Percentiles rank a stretch among this genome's conserved stretches.
These are phyloP conservation scores for Bembecia ichneumoniformis DNA, from an alignment of 2,888 invertebrate species.

Conservation along the genomic window DNA sequence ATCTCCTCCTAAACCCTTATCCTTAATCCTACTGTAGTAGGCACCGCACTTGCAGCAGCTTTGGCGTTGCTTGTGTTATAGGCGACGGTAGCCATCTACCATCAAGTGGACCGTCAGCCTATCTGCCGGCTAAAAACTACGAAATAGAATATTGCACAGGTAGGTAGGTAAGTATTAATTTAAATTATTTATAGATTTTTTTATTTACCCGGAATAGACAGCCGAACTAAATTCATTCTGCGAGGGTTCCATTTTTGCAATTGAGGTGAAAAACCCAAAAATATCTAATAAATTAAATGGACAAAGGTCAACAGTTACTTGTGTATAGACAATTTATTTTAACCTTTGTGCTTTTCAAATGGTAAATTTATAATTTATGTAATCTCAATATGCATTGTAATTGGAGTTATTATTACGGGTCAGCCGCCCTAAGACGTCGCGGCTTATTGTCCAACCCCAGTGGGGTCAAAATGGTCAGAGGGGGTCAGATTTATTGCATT, in stretches of 20 bases:
- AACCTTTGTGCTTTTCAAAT: constrained; percentile 8
- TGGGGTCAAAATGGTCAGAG: constrained; percentile 63
- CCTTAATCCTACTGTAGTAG: too few species aligned
- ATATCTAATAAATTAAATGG: background rate
- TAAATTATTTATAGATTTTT: too few species aligned
- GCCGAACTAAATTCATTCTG: too few species aligned
- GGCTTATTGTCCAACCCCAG: constrained; percentile 31
- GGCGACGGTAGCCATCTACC: too few species aligned
- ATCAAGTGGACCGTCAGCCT: too few species aligned
- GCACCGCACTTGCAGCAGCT: too few species aligned
- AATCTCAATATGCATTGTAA: constrained; percentile 60
- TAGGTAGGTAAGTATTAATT: too few species aligned
- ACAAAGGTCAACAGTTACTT: constrained; percentile 9
- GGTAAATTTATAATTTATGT: constrained; percentile 62
- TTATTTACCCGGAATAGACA: too few species aligned
- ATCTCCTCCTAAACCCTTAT: too few species aligned
- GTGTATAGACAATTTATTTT: constrained; percentile 20
- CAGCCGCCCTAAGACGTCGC: constrained; percentile 55
- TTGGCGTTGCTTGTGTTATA: too few species aligned
- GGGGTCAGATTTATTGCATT: constrained; percentile 58
- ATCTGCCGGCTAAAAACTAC: too few species aligned
- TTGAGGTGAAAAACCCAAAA: background rate
- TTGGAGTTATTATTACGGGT: constrained; percentile 61
- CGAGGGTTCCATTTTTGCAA: background rate
- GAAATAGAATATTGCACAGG: too few species aligned